Percentiles rank a stretch among this genome's conserved stretches.
Conservation (phyloP, 2,113 vertebrate species). For the Odontesthes bonariensis region DNA sequence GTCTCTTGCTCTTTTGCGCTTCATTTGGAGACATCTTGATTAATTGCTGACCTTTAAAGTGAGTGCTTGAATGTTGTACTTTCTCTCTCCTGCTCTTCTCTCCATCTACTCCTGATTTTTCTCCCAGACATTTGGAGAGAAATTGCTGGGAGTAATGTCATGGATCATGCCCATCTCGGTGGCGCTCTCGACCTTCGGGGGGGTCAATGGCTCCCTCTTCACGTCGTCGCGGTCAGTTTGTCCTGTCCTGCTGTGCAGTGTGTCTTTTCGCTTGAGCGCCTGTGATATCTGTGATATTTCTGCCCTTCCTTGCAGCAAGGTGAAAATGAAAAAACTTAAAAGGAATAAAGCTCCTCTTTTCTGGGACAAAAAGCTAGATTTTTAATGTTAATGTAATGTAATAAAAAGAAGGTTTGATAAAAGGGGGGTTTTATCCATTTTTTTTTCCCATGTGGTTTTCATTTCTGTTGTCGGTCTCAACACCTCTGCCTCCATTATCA, state of each 20-base stretch:
- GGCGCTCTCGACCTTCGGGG: constrained; percentile 87
- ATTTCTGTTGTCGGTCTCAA: not conserved
- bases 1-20: too few relatives aligned
- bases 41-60: not conserved
- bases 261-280: not conserved
- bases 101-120: constrained; percentile 10
- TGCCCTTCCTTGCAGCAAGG: not conserved
- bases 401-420: too few relatives aligned
- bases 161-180: constrained; percentile 91
- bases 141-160: constrained; percentile 86
- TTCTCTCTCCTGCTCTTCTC: not conserved
- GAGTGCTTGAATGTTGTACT: constrained; percentile 5
- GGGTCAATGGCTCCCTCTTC: constrained; percentile 84
- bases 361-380: not conserved
- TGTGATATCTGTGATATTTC: not conserved
- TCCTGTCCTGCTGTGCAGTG: not conserved
- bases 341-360: not conserved
- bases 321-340: not conserved
- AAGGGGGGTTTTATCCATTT: not conserved
- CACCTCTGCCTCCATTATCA: constrained; percentile 2
- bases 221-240: constrained; percentile 86
- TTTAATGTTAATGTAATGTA: not conserved
- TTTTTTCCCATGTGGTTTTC: accelerated
- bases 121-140: constrained; percentile 87
- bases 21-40: not conserved